Base-by-base conservation (phyloP, 2,797 vertebrate species). In the Eulemur coronatus region DNA sequence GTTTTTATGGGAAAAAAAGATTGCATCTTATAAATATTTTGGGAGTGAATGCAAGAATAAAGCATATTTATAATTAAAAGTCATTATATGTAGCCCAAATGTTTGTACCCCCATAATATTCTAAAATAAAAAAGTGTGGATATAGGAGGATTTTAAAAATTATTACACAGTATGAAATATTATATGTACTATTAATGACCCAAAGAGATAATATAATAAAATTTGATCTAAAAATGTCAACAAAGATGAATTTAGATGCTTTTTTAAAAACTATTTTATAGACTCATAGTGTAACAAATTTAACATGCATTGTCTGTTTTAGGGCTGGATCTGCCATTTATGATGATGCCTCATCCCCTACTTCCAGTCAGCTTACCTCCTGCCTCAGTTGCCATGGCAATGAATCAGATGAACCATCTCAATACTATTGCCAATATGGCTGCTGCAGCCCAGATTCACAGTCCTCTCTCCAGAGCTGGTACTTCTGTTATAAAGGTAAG, bases 321-420 rank as follows among this genome's bases (percentile, higher is more conserved):
- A 99, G 99, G 99, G 96, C 98, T 99, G 98, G 99, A 99, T 95
- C 98, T 99, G 97, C 99, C 99, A 4, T 99, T 99, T 92, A 99
- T 99, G 99, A 99, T 99, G 98, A 99, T 99, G 99, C 99, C 99
- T 82, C 99, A 99, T 98, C 99, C 99, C 96, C 98, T 99, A 95
- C 99, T 99, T 95, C 99, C 99, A 7, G 99, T 99, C 98, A 99
- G 99, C 98, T 99, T 99, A 98, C 99, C 99, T 97, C 99, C 99
- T 18, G 99, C 99, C 96, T 99, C 99, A 35, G 99, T 99, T 82
- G 99, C 99, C 94, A 99, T 99, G 99, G 99, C 99, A 87, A 99
- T 99, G 99, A 99, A 99, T 98, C 99, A 99, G 98, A 99, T 99
- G 99, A 99, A 99, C 98, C 99, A 99, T 98, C 99, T 99, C 96